A percentile compares a stretch with the other conserved stretches of the same genome.
Evolutionary conservation across 2,113 vertebrate species (phyloP).

Genomic region (Apeltes quadracus): DNA sequence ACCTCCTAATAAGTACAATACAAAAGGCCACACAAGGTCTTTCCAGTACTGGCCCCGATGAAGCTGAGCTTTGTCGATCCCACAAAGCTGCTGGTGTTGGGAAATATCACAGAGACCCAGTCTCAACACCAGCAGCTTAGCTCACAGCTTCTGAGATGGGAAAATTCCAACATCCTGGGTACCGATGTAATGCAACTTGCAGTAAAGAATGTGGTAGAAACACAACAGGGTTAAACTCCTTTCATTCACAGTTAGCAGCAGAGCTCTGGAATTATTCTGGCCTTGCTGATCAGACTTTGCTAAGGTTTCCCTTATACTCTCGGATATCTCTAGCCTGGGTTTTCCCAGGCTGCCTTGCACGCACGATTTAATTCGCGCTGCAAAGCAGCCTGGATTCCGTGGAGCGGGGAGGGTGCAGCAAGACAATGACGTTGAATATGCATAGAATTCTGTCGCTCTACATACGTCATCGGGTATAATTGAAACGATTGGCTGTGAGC

Average conservation of each 20-base stretch:
- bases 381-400: no score
- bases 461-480: no score
- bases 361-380: no score
- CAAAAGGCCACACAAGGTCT: slow-evolving; percentile 55
- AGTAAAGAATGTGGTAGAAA: slow-evolving; percentile 27
- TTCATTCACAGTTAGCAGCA: slow-evolving; percentile 16
- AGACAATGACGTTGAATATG: no score
- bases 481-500: no score
- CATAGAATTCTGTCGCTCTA: no score
- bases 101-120: slow-evolving; percentile 54
- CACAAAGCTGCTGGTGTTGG: slow-evolving; percentile 59
- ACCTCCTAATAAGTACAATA: slow-evolving; percentile 45
- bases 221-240: background rate
- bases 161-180: slow-evolving; percentile 43
- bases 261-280: background rate
- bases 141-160: slow-evolving; percentile 20
- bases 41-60: slow-evolving; percentile 38
- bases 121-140: slow-evolving; percentile 39
- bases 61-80: slow-evolving; percentile 55
- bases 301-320: background rate
- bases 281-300: background rate
- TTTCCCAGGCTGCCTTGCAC: no score
- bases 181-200: slow-evolving; percentile 42
- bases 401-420: no score
- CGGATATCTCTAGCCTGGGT: background rate